Base-by-base conservation (phyloP, 1,140 invertebrate genomes). In the Drosophila varians region DNA sequence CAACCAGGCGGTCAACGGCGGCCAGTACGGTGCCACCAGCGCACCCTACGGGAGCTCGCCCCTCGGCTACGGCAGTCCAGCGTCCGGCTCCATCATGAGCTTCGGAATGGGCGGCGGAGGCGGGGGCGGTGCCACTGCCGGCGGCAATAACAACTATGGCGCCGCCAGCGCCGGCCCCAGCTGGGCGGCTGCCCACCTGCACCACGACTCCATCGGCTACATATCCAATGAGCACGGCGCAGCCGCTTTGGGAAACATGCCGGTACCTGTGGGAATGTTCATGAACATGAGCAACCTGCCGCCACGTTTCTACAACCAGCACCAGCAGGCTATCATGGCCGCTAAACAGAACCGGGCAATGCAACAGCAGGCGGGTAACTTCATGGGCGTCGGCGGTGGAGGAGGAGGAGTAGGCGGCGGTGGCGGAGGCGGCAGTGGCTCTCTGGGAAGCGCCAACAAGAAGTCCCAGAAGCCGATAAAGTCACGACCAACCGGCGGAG, bases 251-350 rank as follows among this genome's bases (percentile, higher is more conserved):
- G 94, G 94, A 66, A 96, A 95, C 65, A 93, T 96, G 43, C 97
- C 97, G 0, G 97, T 99, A 3, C 97, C 97, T 0, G 94, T 98
- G n/a, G 97, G 97, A 16, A 97, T 98, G 96, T 98, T 98, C 75
- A 96, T 98, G 95, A 97, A 97, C 80, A 97, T 97, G 96, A 94
- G 96, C 6, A 96, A 96, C 57, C 94, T 97, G 28, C 96, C 96
- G n/a, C 96, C 96, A 1, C 91, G 96, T 4, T 97, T 97, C 91
- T 96, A 96, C 73, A 96, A 97, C 79, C 96, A 97, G 74, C 95
- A 96, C 72, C 92, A 93, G 45, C 92, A 94, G 82, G 94, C 92
- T 1, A 88, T 92, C 21, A 94, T 93, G 90, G 91, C 89, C 34
- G 86, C 70, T 36, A 91, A 91, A 46, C 84, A 90, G 74, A 84